Percentiles rank a stretch among this genome's conserved stretches.
Conservation (phyloP, 2,888 invertebrate species). For the Pachydiplax longipennis region DNA sequence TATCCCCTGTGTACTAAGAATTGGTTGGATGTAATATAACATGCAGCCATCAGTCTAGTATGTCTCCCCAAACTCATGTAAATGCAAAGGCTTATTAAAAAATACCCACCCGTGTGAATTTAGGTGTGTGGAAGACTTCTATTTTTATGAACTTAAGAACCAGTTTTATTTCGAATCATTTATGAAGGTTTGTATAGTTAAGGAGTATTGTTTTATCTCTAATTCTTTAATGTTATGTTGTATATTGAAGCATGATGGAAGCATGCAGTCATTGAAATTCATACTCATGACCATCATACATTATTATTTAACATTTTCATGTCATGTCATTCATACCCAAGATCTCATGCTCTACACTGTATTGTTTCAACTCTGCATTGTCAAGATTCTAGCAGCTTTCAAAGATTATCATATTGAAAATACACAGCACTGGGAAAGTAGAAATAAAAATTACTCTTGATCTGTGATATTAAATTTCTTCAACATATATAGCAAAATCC, state of each 20-base stretch:
- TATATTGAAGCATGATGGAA: constrained; percentile 41
- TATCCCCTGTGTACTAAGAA: constrained; percentile 76
- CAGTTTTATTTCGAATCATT: constrained; percentile 23
- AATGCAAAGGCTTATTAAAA: constrained; percentile 41
- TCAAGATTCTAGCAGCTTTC: constrained; percentile 24
- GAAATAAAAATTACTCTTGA: constrained; percentile 40
- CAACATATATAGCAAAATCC: constrained; percentile 32
- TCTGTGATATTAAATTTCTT: constrained; percentile 45
- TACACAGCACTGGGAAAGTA: constrained; percentile 33
- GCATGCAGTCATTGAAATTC: constrained; percentile 20
- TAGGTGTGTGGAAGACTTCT: constrained; percentile 31
- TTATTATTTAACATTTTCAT: constrained; percentile 45
- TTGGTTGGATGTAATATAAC: constrained; percentile 32
- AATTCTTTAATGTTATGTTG: not conserved
- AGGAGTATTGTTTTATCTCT: not conserved
- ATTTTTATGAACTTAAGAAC: constrained; percentile 34
- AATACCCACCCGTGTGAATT: constrained; percentile 38
- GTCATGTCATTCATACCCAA: constrained; percentile 23
- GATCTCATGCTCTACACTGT: constrained; percentile 42
- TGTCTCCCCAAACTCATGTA: constrained; percentile 35
- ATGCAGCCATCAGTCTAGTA: constrained; percentile 22
- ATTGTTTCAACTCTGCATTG: constrained; percentile 22
- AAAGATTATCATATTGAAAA: constrained; percentile 4
- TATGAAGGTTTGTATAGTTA: constrained; percentile 32
- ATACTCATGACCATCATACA: constrained; percentile 26